Evolutionary conservation across 2,113 vertebrate species (phyloP), one percentile per base, ranked within the genome.

Genomic region (Salvelinus alpinus): DNA sequence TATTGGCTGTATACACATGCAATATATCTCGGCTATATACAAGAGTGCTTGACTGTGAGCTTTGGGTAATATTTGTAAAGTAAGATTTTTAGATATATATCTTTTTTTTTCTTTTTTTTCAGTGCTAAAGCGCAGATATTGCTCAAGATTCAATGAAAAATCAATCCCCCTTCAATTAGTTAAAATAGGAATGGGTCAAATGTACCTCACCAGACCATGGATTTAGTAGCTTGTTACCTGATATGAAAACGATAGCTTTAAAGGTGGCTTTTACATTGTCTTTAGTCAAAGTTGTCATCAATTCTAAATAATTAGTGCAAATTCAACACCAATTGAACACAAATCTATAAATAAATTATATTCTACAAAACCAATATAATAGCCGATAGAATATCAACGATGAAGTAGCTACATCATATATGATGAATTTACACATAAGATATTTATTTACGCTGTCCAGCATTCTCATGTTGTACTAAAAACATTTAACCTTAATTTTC

Each of bases 11-110:
- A 77, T 72, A 71, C 75, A 82, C 91, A 91, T 92, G 90, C 90
- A 91, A 31, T 78, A 83, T 78, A 82, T 77, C 1, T 34, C 66
- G 22, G 44, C 29, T 90, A 91, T 87, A 80, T 90, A 90, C 87
- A 89, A 18, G 6, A 54, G 76, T 71, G 80, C 59, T 62, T 29
- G 62, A 67, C 68, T 48, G 70, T 60, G 8, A 5, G 51, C 7
- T 18, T n/a, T 11, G 57, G 24, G n/a, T 77, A n/a, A 24, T 18
- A 5, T 62, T 22, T 62, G n/a, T 62, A 62, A 20, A 4, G 54
- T 57, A 7, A 14, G 1, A 57, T 6, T 20, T 2, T 8, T 31
- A n/a, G 1, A 20, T 44, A 9, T 60, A 11, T 69, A 11, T 68
- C 0, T 67, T 47, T 70, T 0, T 70, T 22, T 29, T 24, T 1